Conservation (phyloP, 2,113 vertebrate genomes). For the Marmota flaviventris region DNA sequence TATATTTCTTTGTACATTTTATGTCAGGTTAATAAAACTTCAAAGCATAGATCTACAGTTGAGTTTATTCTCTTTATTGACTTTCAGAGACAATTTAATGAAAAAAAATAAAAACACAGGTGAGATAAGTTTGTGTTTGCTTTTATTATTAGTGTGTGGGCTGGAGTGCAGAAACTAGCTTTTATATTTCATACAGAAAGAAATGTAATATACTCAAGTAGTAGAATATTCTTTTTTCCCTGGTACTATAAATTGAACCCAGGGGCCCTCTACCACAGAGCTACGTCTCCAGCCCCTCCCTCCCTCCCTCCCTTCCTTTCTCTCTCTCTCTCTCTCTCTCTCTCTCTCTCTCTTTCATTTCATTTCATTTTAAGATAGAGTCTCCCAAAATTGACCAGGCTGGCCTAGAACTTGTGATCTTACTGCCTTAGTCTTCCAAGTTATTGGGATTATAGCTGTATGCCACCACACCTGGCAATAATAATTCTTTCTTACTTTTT, state of each 20-base stretch:
- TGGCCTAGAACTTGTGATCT: too few relatives aligned
- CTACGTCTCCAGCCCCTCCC: too few relatives aligned
- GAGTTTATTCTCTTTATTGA: constrained; percentile 55
- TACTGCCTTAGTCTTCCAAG: too few relatives aligned
- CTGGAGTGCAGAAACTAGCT: neutral
- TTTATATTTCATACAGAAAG: neutral
- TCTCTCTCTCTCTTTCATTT: too few relatives aligned
- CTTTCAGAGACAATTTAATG: constrained; percentile 29
- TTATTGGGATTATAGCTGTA: too few relatives aligned
- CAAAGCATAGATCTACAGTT: neutral
- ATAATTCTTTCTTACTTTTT: constrained; percentile 31
- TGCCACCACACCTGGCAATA: too few relatives aligned
- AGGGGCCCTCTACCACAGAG: too few relatives aligned
- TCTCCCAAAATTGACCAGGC: too few relatives aligned
- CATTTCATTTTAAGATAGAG: too few relatives aligned
- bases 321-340: rapidly evolving
- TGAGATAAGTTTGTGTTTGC: neutral
- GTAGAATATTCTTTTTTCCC: neutral
- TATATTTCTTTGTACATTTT: constrained; percentile 53
- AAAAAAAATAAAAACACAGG: constrained; percentile 44
- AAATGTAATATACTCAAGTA: constrained; percentile 8
- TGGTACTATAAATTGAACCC: too few relatives aligned
- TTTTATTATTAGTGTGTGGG: constrained; percentile 30
- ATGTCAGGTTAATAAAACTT: constrained; percentile 3
- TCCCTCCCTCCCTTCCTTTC: rapidly evolving